Base-by-base conservation (phyloP, 2,888 invertebrate species). In the Periphyllus acericola region DNA sequence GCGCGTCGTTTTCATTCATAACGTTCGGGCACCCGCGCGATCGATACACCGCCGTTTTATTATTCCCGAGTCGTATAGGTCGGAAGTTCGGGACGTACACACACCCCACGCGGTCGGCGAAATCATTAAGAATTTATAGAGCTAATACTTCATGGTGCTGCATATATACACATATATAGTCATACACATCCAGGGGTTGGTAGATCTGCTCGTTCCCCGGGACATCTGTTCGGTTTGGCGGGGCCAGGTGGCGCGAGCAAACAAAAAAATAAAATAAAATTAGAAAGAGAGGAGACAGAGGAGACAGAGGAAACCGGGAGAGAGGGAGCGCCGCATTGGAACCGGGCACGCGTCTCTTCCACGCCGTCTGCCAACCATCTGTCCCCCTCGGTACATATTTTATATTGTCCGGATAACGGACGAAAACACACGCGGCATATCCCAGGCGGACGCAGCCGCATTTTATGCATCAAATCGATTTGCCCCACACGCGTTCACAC, bases 151-250 rank as follows among this genome's bases (percentile, higher is more conserved):
- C 14, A 25, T 76, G n/a, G n/a, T n/a, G 25, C 40, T 46, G 60
- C 60, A 46, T 46, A 14, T 46, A 46, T 11, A 46, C 3, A 14
- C 14, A 46, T 14, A 46, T n/a, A n/a, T 46, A 46, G 25, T 60
- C 29, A 17, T 19, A 76, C 40, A 40, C 34, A 19, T 83, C 83
- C 83, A 19, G 76, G 84, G 79, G 55, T 72, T 72, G 86, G 79
- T 86, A 80, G 86, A 80, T 79, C 71, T 72, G 71, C 21, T 11
- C 19, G 85, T 5, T 72, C 1, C 19, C 60, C 66, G 66, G 74
- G 66, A 87, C 87, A 87, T 87, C 87, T 87, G 87, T 87, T 80
- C 84, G 84, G 74, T 36, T 87, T 32, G 32, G 74, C 74, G 71
- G 46, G 40, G 87, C 87, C 87, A 87, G 87, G 87, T 87, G 86